phyloP scores from a whole-genome alignment of 2,888 invertebrate genomes.

The Octonoba sinensis region DNA sequence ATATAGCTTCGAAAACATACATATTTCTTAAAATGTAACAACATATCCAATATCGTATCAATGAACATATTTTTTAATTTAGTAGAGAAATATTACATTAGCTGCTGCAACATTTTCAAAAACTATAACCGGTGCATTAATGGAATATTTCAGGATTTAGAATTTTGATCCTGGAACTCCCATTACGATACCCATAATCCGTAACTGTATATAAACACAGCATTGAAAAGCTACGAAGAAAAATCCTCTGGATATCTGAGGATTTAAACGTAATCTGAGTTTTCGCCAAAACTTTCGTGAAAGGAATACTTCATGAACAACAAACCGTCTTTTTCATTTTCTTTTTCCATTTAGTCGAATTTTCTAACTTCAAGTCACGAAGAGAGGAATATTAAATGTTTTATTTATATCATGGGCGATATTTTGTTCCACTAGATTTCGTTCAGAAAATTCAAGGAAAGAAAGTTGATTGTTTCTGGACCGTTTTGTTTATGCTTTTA shows the following conservation, averaged over 20 bases:
- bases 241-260: conserved; percentile 16
- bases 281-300: conserved; percentile 35
- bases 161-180: too few relatives aligned
- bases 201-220: too few relatives aligned
- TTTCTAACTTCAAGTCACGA: conserved; percentile 46
- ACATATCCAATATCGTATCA: too few relatives aligned
- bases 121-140: too few relatives aligned
- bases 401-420: conserved; percentile 47
- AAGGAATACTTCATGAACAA: conserved; percentile 30
- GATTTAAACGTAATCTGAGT: conserved; percentile 43
- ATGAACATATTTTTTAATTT: too few relatives aligned
- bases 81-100: too few relatives aligned
- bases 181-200: too few relatives aligned
- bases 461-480: conserved; percentile 44
- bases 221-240: too few relatives aligned
- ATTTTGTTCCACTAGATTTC: conserved; percentile 35
- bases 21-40: too few relatives aligned
- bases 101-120: too few relatives aligned
- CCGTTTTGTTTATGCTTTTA: not conserved
- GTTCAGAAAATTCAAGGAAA: not conserved
- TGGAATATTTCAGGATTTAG: too few relatives aligned
- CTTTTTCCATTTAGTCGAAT: conserved; percentile 3
- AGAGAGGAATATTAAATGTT: conserved; percentile 53
- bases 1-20: too few relatives aligned
- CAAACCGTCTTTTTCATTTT: conserved; percentile 1